Evolutionary conservation across 2,888 invertebrate species (phyloP).

Genomic region (Parthenolecanium corni): DNA sequence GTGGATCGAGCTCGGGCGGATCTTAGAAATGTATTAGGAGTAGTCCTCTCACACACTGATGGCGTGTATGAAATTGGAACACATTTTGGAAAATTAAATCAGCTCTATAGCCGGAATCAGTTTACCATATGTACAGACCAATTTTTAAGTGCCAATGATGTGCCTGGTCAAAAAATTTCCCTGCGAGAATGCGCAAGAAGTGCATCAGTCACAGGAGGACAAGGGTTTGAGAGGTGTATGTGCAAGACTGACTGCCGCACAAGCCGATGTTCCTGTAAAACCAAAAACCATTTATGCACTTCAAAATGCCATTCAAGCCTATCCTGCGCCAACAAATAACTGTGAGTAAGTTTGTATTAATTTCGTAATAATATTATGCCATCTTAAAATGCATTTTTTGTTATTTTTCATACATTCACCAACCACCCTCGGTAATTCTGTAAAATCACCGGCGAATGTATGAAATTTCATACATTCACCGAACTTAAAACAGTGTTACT

Average conservation of each 20-base stretch:
- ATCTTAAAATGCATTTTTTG: neutral
- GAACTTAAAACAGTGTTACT: neutral
- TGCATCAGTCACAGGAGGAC: conserved; percentile 4
- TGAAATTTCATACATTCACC: conserved; percentile 8
- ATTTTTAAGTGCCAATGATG: conserved; percentile 7
- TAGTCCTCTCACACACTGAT: conserved; percentile 9
- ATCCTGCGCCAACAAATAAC: neutral
- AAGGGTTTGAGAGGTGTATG: conserved; percentile 2
- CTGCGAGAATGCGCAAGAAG: conserved; percentile 1
- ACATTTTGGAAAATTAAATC: conserved; percentile 6
- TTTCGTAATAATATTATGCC: neutral
- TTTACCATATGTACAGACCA: conserved; percentile 10
- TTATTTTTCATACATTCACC: neutral
- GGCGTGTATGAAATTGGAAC: conserved; percentile 1
- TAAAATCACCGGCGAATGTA: neutral
- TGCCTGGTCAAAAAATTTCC: neutral
- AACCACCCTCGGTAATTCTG: neutral
- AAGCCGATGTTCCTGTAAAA: neutral
- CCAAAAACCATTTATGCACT: neutral
- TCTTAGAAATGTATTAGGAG: conserved; percentile 2
- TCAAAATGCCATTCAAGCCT: neutral
- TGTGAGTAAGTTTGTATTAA: neutral
- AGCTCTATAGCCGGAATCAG: conserved; percentile 13
- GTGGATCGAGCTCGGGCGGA: conserved; percentile 10
- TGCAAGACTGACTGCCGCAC: conserved; percentile 3